Evolutionary conservation across 2,888 invertebrate genomes (phyloP), one percentile per base, ranked within the genome.

Genomic region (Tolmerus cingulatus): DNA sequence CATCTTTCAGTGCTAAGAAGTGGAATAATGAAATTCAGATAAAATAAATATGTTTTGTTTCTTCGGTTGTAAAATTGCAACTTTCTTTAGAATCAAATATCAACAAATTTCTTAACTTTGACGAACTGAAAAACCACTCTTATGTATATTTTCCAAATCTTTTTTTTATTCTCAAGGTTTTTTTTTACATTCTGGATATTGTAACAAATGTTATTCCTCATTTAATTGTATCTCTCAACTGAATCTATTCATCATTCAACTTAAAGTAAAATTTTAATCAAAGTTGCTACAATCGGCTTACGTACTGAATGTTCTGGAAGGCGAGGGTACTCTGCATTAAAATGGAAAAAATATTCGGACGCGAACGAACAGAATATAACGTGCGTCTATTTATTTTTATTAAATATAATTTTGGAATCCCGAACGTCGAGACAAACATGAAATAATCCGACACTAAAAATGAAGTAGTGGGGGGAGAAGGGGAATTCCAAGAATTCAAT

Each of bases 101-200:
- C 43, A 14, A 1, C 19, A 19, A 19, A 19, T 8, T 8, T 19
- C 9, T n/a, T 19, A 19, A 4, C 1, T 55, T 19, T 9, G 66
- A 5, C 23, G 66, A 27, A 66, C 23, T 66, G 27, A 66, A 66
- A 66, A 12, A 27, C 12, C 66, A 66, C 27, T 66, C 8, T 66
- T 34, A 23, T 66, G 66, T 66, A 66, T 66, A 66, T 66, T 66
- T 66, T 76, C 37, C 19, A 76, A 76, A 76, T 76, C n/a, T 66
- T 66, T 76, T 40, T 40, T 79, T 79, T 79, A 79, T 79, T 79
- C 79, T 55, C 27, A 79, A 79, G 78, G 23, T 79, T 78, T 51
- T 76, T 76, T 76, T 76, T 76, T 79, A 79, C 79, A 46, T 79
- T 27, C 55, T 79, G 79, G 79, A 79, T 79, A 79, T 79, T 79